phyloP scores from a whole-genome alignment of 2,888 invertebrate genomes.

The Tribolium freemani region DNA sequence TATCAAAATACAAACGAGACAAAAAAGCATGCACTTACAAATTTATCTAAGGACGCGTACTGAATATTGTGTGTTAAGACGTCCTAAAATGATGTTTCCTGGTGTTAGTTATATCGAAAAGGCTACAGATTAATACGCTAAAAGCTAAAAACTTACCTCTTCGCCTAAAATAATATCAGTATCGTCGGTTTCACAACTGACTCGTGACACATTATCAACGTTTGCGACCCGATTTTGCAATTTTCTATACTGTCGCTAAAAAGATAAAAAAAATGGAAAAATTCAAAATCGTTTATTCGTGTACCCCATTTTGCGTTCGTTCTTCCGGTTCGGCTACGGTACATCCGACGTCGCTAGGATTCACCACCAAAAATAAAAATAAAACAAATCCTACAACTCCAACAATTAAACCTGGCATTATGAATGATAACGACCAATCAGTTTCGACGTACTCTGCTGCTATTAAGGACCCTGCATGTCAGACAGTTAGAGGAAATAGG shows the following conservation, averaged over 20 bases:
- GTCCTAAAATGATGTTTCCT: constrained; percentile 50
- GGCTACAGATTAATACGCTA: neutral
- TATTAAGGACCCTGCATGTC: constrained; percentile 78
- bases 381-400: constrained; percentile 78
- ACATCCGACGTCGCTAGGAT: constrained; percentile 81
- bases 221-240: constrained; percentile 61
- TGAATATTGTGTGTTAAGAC: constrained; percentile 47
- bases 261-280: constrained; percentile 3
- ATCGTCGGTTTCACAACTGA: constrained; percentile 68
- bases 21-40: constrained; percentile 60
- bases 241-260: constrained; percentile 56
- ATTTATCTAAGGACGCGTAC: constrained; percentile 52
- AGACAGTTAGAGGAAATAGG: neutral
- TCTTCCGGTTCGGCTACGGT: constrained; percentile 38
- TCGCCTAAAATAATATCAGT: constrained; percentile 73
- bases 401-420: constrained; percentile 91
- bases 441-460: constrained; percentile 88
- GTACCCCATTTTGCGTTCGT: constrained; percentile 25
- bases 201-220: constrained; percentile 49
- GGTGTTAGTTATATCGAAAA: neutral
- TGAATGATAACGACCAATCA: constrained; percentile 93
- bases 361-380: constrained; percentile 88
- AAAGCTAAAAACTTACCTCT: constrained; percentile 67
- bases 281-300: neutral
- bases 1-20: constrained; percentile 13